Evolutionary conservation across 2,113 vertebrate genomes (phyloP).

Genomic region (Potamarius usumacintae): DNA sequence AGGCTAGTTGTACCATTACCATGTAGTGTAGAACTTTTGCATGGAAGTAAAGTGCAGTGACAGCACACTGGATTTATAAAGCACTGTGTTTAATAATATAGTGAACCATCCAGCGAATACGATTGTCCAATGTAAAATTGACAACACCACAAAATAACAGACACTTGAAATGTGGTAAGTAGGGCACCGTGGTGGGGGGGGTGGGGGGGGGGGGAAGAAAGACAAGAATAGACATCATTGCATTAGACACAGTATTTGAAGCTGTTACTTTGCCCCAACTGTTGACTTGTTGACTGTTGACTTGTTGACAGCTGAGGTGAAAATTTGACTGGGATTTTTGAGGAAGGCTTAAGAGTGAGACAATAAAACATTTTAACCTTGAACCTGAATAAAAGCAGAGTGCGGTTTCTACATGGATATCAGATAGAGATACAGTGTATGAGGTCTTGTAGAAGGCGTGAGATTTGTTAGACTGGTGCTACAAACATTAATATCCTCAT

Average conservation of each 20-base stretch:
- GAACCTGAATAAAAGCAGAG: background rate
- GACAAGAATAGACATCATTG: background rate
- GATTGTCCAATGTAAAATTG: background rate
- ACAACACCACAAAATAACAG: background rate
- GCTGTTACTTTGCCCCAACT: background rate
- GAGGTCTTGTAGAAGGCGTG: slow-evolving; percentile 11
- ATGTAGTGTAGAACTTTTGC: background rate
- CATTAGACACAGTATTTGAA: background rate
- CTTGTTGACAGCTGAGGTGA: background rate
- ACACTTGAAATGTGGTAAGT: background rate
- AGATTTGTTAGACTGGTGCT: slow-evolving; percentile 33
- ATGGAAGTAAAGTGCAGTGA: background rate
- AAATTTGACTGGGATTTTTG: background rate
- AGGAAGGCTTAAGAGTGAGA: background rate
- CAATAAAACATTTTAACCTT: background rate
- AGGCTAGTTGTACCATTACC: background rate
- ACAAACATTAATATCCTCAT: slow-evolving; percentile 43
- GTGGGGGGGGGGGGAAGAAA: too few relatives aligned
- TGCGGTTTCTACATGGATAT: background rate
- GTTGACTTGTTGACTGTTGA: too few relatives aligned
- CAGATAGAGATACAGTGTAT: background rate
- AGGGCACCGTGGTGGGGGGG: background rate
- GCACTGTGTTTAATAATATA: background rate
- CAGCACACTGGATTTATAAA: background rate
- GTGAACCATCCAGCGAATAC: background rate